Evolutionary conservation across 1,140 invertebrate genomes (phyloP).

Genomic region (Dendrolimus punctatus): DNA sequence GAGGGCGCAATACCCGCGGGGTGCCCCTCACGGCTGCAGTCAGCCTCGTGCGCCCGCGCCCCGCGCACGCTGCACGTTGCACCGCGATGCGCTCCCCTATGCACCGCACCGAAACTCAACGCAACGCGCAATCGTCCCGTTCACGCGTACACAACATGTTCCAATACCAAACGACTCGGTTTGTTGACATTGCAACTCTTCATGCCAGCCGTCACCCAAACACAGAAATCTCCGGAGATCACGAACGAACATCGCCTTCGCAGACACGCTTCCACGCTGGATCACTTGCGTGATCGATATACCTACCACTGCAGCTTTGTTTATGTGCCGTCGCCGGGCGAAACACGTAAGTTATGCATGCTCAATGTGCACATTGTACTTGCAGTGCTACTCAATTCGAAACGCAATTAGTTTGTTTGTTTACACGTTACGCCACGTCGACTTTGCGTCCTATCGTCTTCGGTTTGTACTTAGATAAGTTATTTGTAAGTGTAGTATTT

Average conservation of each 20-base stretch:
- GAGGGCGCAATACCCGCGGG: conserved; percentile 29
- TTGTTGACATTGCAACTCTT: too few relatives aligned
- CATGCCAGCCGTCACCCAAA: too few relatives aligned
- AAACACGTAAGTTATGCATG: conserved; percentile 58
- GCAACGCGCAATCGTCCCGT: conserved; percentile 14
- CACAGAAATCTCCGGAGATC: too few relatives aligned
- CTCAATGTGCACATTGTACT: conserved; percentile 32
- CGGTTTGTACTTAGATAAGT: conserved; percentile 9
- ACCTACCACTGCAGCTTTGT: conserved; percentile 23
- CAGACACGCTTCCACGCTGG: conserved; percentile 13
- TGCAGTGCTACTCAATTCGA: conserved; percentile 31
- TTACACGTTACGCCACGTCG: conserved; percentile 32
- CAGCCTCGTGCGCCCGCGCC: conserved; percentile 52
- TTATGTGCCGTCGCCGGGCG: conserved; percentile 30
- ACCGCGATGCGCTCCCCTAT: conserved; percentile 21
- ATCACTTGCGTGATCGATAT: conserved; percentile 16
- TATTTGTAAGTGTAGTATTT: conserved; percentile 5
- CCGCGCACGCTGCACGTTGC: conserved; percentile 57
- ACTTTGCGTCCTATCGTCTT: conserved; percentile 8
- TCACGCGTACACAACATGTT: neutral
- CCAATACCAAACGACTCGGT: too few relatives aligned
- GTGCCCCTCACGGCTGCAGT: conserved; percentile 47
- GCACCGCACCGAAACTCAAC: conserved; percentile 23
- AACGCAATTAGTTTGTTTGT: conserved; percentile 43
- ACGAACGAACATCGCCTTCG: neutral